Conservation (phyloP, 2,797 vertebrate genomes). For the Argentina silus region DNA sequence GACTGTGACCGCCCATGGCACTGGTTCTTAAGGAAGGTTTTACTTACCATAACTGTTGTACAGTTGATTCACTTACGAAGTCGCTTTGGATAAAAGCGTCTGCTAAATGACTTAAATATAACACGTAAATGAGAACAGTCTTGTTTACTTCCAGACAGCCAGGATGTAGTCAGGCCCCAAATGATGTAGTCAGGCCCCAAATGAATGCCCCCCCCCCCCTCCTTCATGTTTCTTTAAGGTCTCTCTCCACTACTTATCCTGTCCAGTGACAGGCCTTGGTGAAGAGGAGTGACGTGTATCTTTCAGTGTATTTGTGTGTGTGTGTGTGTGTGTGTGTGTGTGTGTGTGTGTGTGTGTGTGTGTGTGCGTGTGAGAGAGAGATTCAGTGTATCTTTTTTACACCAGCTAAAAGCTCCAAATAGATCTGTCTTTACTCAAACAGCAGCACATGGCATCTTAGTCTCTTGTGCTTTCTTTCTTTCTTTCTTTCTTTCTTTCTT, state of each 20-base stretch:
- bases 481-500: constrained; percentile 47
- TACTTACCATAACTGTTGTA: too few species aligned
- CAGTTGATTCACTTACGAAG: too few species aligned
- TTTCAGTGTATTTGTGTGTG: too few species aligned
- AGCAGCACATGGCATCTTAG: constrained; percentile 13
- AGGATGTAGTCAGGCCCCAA: background rate
- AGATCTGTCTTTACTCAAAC: constrained; percentile 45
- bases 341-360: too few species aligned
- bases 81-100: too few species aligned
- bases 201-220: background rate
- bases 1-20: too few species aligned
- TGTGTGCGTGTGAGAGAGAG: background rate
- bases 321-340: too few species aligned
- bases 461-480: constrained; percentile 39
- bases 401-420: constrained; percentile 45
- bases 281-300: too few species aligned
- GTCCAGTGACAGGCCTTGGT: constrained; percentile 25
- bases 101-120: too few species aligned
- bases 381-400: constrained; percentile 33
- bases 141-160: background rate
- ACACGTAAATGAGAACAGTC: too few species aligned
- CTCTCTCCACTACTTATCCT: constrained; percentile 37
- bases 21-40: too few species aligned
- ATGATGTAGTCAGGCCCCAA: background rate
- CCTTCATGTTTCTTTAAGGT: constrained; percentile 45